Conservation (phyloP, 1,140 invertebrate genomes). For the Megathymus violae region DNA sequence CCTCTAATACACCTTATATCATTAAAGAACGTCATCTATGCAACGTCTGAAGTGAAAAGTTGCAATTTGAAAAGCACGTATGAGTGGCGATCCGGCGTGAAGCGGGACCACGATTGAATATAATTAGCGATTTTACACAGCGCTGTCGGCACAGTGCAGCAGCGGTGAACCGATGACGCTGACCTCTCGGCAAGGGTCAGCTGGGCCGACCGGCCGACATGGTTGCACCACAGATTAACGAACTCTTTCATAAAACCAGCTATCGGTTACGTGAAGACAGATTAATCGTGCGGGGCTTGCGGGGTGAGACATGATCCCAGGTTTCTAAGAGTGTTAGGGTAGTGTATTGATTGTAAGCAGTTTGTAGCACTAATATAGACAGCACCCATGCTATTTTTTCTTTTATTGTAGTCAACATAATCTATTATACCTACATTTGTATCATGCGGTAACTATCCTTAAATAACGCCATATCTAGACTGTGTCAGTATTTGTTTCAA, state of each 20-base stretch:
- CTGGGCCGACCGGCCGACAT: slow-evolving; percentile 44
- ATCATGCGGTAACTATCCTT: no score
- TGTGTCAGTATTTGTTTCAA: no score
- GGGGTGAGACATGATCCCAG: no score
- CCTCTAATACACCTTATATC: no score
- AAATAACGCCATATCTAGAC: no score
- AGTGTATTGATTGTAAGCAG: no score
- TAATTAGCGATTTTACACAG: slow-evolving; percentile 78
- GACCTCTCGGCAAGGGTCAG: slow-evolving; percentile 61
- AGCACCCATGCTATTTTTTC: no score
- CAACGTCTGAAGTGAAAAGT: slow-evolving; percentile 22
- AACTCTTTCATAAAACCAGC: neutral
- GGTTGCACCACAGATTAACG: slow-evolving; percentile 7
- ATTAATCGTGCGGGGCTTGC: neutral
- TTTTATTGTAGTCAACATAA: no score
- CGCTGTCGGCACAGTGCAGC: slow-evolving; percentile 58
- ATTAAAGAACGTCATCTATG: no score
- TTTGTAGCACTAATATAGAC: no score
- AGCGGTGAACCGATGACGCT: slow-evolving; percentile 44
- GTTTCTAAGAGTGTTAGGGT: no score
- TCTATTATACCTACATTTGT: no score
- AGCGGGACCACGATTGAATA: slow-evolving; percentile 55
- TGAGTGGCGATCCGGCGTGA: slow-evolving; percentile 39
- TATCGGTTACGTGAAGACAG: neutral
- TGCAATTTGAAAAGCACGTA: slow-evolving; percentile 25